Evolutionary conservation across 2,113 vertebrate genomes (phyloP), one percentile per base, ranked within the genome.

Genomic region (Prionailurus bengalensis): DNA sequence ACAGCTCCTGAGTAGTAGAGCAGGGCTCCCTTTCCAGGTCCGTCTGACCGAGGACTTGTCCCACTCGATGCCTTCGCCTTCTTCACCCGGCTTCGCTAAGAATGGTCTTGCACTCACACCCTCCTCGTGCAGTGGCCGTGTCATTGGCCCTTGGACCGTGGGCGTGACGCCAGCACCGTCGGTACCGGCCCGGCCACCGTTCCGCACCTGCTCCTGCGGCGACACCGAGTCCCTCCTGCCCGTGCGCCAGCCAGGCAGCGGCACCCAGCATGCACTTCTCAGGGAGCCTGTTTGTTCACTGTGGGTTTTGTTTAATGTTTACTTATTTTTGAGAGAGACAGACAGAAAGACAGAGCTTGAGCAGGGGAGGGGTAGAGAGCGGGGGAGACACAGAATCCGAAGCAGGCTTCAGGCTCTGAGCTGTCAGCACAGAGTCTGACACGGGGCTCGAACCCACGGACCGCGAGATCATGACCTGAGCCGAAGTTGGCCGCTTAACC

Each of bases 131-230:
- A 1, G 25, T 4, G 21, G 27, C 66, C 0, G 4, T 2, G 76
- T 15, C 21, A 0, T 6, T 11, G 65, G 61, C 39, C 45, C 39
- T 27, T 0, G 9, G 65, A 0, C 8, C 2, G 11, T 25, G 11
- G 25, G 13, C 6, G 0, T 0, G 27, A 15, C 0, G 6, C 17
- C 0, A 10, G 58, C 23, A 1, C 58, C 0, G 4, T 16, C 29
- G 13, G 42, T 55, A 3, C 29, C 0, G 0, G 58, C 66, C 16
- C 0, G 2, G 27, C 16, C 4, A 5, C 66, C 3, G 0, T 15
- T 19, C 12, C 1, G 1, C 5, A 0, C 9, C 10, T 5, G 25
- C 29, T 61, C 29, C 14, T 39, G 27, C 7, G 31, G 94, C 14
- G 1, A 21, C 1, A 42, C 31, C 0, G 39, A 17, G 14, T 2